Conservation (phyloP, 2,113 vertebrate genomes). For the Hypomesus transpacificus region DNA sequence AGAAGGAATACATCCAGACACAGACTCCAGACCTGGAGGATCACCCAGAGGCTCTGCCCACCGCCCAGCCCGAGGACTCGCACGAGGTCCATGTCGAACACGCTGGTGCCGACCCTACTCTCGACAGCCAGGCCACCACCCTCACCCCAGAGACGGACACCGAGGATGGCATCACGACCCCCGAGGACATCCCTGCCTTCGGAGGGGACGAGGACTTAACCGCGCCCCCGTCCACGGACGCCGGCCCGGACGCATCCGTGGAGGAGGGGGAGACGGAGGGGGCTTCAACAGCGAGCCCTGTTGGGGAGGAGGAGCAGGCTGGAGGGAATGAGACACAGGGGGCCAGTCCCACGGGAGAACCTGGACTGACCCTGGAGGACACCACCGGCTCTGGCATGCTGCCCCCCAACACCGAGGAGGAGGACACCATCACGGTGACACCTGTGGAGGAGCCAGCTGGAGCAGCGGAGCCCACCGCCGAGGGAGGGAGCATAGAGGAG, state of each 20-base stretch:
- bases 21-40: neutral
- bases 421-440: neutral
- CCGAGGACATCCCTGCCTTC: neutral
- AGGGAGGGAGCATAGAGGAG: neutral
- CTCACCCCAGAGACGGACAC: neutral
- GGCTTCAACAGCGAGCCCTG: neutral
- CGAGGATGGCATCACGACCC: neutral
- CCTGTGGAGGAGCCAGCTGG: neutral
- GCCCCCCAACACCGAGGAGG: neutral
- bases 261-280: neutral
- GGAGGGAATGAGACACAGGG: neutral
- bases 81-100: neutral
- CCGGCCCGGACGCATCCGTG: neutral
- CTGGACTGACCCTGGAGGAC: neutral
- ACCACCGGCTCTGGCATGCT: constrained; percentile 14
- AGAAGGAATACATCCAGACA: neutral
- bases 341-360: neutral
- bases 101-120: neutral
- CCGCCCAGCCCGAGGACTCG: neutral
- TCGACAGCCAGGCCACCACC: neutral
- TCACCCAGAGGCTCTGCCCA: neutral
- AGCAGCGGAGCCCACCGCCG: neutral
- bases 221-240: neutral
- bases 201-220: neutral
- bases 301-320: neutral